phyloP scores from a whole-genome alignment of 2,113 vertebrate genomes.

The Platichthys flesus region DNA sequence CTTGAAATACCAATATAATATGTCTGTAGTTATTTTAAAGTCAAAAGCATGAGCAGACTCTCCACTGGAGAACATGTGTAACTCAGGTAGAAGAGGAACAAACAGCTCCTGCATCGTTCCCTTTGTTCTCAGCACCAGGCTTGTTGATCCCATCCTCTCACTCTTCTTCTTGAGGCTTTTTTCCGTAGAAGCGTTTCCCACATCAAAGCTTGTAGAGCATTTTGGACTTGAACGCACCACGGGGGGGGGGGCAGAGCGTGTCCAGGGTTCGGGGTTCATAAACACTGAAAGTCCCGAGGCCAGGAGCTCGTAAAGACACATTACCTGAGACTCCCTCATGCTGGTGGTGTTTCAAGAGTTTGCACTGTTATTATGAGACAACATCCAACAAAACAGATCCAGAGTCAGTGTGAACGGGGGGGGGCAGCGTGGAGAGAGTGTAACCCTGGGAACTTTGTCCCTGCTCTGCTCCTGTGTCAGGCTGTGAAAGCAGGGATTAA shows the following conservation, averaged over 20 bases:
- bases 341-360: constrained; percentile 40
- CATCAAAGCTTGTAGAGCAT: constrained; percentile 65
- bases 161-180: constrained; percentile 48
- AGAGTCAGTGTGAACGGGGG: constrained; percentile 43
- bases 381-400: constrained; percentile 50
- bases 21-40: neutral
- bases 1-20: neutral
- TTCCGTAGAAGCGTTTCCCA: constrained; percentile 52
- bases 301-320: constrained; percentile 56
- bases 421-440: constrained; percentile 35
- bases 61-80: constrained; percentile 1
- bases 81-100: constrained; percentile 11
- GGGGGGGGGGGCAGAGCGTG: constrained; percentile 17
- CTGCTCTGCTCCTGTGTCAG: no score
- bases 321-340: constrained; percentile 52
- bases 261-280: constrained; percentile 36
- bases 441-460: neutral
- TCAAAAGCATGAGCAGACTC: no score
- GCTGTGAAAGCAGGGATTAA: constrained; percentile 22
- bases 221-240: constrained; percentile 44
- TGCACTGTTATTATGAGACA: constrained; percentile 51
- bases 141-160: constrained; percentile 57
- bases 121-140: constrained; percentile 60
- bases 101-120: constrained; percentile 5
- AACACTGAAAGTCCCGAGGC: constrained; percentile 59